A percentile compares a stretch with the other conserved stretches of the same genome.
Evolutionary conservation across 2,888 invertebrate genomes (phyloP).

Genomic region (Oxycera nigricornis): DNA sequence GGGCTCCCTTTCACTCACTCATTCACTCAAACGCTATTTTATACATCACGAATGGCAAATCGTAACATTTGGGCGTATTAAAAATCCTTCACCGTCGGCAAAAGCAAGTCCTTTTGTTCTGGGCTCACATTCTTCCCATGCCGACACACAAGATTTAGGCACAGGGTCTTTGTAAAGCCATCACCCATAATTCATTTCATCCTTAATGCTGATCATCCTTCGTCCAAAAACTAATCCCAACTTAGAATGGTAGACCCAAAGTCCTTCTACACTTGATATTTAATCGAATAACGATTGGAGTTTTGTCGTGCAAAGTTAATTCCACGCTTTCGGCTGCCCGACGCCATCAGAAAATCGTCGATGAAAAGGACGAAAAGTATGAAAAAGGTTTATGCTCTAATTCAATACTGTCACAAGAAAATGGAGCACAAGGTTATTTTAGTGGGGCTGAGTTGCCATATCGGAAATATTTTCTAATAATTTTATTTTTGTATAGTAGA

Average conservation of each 20-base stretch:
- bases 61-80: conserved; percentile 43
- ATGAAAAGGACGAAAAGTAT: conserved; percentile 10
- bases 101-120: conserved; percentile 33
- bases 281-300: conserved; percentile 59
- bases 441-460: not conserved
- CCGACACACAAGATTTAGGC: not conserved
- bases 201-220: conserved; percentile 50
- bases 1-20: not conserved
- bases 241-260: conserved; percentile 20
- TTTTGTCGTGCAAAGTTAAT: conserved; percentile 52
- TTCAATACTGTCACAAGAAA: not conserved
- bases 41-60: conserved; percentile 27
- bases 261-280: conserved; percentile 54
- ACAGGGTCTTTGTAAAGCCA: conserved; percentile 25
- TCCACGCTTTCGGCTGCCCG: conserved; percentile 36
- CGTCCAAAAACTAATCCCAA: conserved; percentile 31
- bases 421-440: not conserved
- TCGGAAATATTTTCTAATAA: no score
- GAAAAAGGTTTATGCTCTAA: conserved; percentile 18
- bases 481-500: no score
- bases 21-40: not conserved
- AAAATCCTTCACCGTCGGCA: not conserved
- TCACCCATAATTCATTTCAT: conserved; percentile 46
- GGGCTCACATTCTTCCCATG: conserved; percentile 49
- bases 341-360: conserved; percentile 42